Evolutionary conservation across 2,797 vertebrate species (phyloP).

Genomic region (Malurus leucopterus): DNA sequence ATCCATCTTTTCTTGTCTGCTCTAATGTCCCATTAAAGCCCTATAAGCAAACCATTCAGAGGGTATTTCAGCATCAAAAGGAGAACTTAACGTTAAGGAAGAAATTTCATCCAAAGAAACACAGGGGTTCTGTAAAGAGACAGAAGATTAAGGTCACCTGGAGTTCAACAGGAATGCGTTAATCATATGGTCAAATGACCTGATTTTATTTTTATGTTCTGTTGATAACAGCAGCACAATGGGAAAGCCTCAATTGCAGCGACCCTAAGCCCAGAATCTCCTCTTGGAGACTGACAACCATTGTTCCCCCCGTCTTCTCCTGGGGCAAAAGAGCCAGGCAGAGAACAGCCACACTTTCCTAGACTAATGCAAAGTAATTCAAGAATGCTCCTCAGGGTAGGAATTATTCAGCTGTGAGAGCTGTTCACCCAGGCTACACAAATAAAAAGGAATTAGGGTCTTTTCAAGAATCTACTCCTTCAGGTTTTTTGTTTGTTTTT

Average conservation of each 20-base stretch:
- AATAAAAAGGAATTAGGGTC: slow-evolving; percentile 42
- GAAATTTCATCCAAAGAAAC: background rate
- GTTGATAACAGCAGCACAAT: background rate
- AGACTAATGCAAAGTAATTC: slow-evolving; percentile 41
- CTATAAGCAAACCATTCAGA: background rate
- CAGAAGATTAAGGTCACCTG: slow-evolving; percentile 18
- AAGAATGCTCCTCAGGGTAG: slow-evolving; percentile 47
- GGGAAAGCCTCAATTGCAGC: background rate
- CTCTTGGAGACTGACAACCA: slow-evolving; percentile 9
- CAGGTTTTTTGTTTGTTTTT: slow-evolving; percentile 8
- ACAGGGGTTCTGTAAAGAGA: background rate
- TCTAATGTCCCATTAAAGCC: background rate
- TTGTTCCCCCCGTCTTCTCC: slow-evolving; percentile 25
- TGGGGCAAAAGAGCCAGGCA: slow-evolving; percentile 21
- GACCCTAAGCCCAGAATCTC: background rate
- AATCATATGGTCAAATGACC: slow-evolving; percentile 45
- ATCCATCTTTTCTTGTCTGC: background rate
- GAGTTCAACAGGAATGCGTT: slow-evolving; percentile 39
- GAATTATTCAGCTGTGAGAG: slow-evolving; percentile 36
- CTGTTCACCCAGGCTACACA: slow-evolving; percentile 44
- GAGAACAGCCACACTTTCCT: slow-evolving; percentile 47
- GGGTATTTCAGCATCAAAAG: background rate
- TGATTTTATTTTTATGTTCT: slow-evolving; percentile 38
- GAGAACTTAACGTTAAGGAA: background rate
- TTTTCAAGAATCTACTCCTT: slow-evolving; percentile 54